These are phyloP conservation scores for Geotrupes spiniger DNA, from an alignment of 2,888 invertebrate genomes.

Conservation along the genomic window DNA sequence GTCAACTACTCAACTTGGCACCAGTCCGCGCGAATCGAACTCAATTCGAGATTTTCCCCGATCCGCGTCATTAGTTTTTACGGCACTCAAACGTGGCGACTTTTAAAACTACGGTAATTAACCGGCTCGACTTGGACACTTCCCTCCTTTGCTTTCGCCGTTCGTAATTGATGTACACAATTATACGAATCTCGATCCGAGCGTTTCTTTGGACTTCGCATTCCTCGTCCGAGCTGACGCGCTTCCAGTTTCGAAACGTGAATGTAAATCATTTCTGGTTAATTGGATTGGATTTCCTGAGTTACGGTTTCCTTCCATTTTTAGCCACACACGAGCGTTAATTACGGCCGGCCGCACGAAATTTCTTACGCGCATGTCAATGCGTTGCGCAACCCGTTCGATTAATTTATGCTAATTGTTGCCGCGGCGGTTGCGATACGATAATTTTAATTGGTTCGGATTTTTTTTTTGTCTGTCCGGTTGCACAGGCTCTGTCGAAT, in stretches of 20 bases:
- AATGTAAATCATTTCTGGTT: too few species aligned
- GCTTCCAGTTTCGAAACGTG: too few species aligned
- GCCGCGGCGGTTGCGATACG: slow-evolving; percentile 1
- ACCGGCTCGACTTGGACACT: slow-evolving; percentile 4
- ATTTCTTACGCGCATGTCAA: too few species aligned
- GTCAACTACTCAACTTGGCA: too few species aligned
- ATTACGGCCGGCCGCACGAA: too few species aligned
- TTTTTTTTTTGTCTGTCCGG: too few species aligned
- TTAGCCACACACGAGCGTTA: too few species aligned
- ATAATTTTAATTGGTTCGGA: background rate
- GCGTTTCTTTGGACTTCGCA: background rate
- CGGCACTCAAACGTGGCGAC: slow-evolving; percentile 5
- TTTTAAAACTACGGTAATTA: slow-evolving; percentile 15
- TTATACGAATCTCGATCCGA: background rate
- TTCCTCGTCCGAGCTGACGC: too few species aligned
- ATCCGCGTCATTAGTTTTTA: background rate
- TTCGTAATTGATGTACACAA: slow-evolving; percentile 1
- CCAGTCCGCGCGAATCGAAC: too few species aligned
- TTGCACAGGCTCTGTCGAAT: too few species aligned
- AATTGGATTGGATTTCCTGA: too few species aligned
- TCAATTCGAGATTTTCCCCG: background rate
- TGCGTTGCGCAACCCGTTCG: background rate
- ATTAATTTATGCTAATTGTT: slow-evolving; percentile 1
- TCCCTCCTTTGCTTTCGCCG: background rate
- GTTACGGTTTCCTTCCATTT: too few species aligned